Conservation (phyloP, 1,140 invertebrate genomes). For the Paraescarpia echinospica region DNA sequence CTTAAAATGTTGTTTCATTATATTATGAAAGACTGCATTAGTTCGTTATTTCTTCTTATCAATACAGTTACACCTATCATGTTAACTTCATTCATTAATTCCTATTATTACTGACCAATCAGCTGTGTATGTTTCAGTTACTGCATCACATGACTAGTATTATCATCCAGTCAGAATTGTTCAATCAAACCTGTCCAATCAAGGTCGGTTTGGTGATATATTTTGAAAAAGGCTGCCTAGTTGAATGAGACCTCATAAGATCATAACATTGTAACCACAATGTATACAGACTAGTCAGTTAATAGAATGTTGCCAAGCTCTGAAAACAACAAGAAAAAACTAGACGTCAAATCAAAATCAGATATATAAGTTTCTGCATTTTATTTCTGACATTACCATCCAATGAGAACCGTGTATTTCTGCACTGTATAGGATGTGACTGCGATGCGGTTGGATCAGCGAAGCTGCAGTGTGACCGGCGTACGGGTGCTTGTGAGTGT, state of each 20-base stretch:
- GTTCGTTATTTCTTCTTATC: not conserved
- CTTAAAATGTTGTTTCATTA: not conserved
- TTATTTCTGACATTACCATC: not conserved
- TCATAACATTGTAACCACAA: no score
- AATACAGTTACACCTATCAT: not conserved
- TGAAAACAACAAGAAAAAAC: no score
- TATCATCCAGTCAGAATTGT: not conserved
- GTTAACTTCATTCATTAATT: not conserved
- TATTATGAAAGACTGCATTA: not conserved
- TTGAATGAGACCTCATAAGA: no score
- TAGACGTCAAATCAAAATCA: no score
- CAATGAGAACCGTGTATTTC: conserved; percentile 7
- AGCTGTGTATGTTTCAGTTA: not conserved
- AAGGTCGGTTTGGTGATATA: no score
- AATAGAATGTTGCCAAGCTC: no score
- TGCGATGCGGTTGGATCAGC: conserved; percentile 86
- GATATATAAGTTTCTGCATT: not conserved
- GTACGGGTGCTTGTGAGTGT: conserved; percentile 66
- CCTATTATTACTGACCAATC: not conserved
- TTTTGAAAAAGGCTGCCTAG: no score
- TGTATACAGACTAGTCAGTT: no score
- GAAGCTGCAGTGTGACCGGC: conserved; percentile 68
- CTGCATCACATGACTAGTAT: not conserved
- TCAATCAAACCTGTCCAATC: conserved; percentile 14
- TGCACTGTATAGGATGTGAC: conserved; percentile 70